Conservation (phyloP, 2,888 invertebrate genomes). For the Drosophila kanekoi region DNA sequence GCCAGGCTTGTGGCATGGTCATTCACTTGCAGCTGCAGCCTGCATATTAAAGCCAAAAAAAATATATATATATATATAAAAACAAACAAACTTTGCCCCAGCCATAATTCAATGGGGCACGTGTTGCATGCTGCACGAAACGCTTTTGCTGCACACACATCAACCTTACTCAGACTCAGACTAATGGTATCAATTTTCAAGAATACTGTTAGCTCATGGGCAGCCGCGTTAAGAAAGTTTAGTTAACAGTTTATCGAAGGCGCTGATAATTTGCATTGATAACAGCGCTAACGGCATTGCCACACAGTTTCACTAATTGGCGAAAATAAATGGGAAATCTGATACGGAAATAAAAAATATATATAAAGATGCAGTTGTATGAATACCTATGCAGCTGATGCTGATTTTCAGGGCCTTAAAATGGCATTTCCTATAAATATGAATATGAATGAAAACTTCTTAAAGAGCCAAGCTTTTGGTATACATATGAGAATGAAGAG, state of each 20-base stretch:
- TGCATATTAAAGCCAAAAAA: conserved; percentile 63
- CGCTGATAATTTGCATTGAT: conserved; percentile 68
- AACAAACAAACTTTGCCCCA: conserved; percentile 41
- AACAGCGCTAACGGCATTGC: conserved; percentile 46
- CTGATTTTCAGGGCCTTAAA: too few species aligned
- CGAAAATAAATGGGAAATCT: conserved; percentile 1
- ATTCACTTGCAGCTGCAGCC: conserved; percentile 42
- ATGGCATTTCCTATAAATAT: too few species aligned
- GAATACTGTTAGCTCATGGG: conserved; percentile 52
- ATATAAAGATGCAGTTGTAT: too few species aligned
- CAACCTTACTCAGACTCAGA: conserved; percentile 1
- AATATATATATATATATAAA: neutral
- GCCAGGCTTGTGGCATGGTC: neutral
- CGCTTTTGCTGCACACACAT: conserved; percentile 16
- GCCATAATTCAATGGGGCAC: conserved; percentile 72
- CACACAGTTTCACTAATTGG: conserved; percentile 31
- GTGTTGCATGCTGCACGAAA: conserved; percentile 78
- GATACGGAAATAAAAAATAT: neutral
- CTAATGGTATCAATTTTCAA: conserved; percentile 71
- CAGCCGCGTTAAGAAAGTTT: conserved; percentile 37
- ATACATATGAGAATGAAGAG: too few species aligned
- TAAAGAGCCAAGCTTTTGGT: too few species aligned
- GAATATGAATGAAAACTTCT: too few species aligned
- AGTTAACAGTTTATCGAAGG: conserved; percentile 59
- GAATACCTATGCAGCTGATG: too few species aligned